Evolutionary conservation across 1,140 invertebrate species (phyloP), one percentile per base, ranked within the genome.

Genomic region (Potamilus streckersoni): DNA sequence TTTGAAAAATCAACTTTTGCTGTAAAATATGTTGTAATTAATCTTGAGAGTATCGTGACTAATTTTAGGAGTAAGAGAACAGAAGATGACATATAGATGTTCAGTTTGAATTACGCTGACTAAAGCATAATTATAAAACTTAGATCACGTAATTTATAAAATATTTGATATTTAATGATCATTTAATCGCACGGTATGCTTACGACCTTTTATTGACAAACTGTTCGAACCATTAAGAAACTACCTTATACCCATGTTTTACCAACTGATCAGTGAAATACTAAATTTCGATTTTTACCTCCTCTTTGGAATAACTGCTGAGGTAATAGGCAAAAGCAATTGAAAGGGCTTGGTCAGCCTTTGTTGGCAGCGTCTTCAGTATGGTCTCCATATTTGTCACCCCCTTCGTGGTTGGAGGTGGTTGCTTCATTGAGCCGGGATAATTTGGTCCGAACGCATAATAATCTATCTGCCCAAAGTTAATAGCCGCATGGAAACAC

Each of bases 381-480:
- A 76, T 63, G 38, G 59, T 65, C 58, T 76, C 55, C 49, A 71
- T 56, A 55, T 69, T 76, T 61, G 69, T 72, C 55, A 27, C 49
- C 69, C 62, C 75, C 72, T 72, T 76, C 56, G 60, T 56, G 19
- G 38, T 76, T 61, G 75, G 75, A 60, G 75, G 75, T 2, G 69
- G 23, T 66, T 23, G n/a, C n/a, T 69, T 56, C 75, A 76, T 76
- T 3, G 63, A 31, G 55, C 69, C 57, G 27, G 75, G 75, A 65
- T 76, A 72, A 49, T 76, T 76, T 59, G 75, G 75, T 27, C 75
- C 75, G 56, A 71, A 76, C 27, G 63, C 59, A 56, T 67, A 76
- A 70, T 76, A 76, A 76, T 76, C 75, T 23, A 71, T 56, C 38
- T 76, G 75, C 12, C 69, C 58, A 66, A 71, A 76, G 63, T 76